phyloP scores from a whole-genome alignment of 1,140 invertebrate genomes.

The Oscheius sp. region DNA sequence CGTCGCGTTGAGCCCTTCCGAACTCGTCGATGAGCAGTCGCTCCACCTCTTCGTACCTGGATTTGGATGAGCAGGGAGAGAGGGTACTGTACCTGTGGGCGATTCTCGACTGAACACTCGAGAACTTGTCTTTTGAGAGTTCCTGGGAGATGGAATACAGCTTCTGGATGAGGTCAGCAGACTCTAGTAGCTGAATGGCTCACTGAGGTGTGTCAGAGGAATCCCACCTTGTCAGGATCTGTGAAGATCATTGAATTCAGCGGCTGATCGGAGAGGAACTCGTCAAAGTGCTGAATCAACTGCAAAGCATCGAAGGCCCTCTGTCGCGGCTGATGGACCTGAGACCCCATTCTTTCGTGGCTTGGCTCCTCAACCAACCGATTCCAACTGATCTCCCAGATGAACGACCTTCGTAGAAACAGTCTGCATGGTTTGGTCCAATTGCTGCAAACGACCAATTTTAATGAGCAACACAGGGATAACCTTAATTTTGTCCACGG shows the following conservation, averaged over 20 bases:
- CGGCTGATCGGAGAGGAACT: conserved; percentile 83
- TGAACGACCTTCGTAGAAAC: conserved; percentile 95
- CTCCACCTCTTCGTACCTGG: conserved; percentile 91
- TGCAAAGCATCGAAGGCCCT: conserved; percentile 89
- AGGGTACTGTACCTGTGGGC: conserved; percentile 39
- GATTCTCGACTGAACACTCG: conserved; percentile 52
- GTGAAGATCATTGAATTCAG: conserved; percentile 80
- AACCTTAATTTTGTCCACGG: conserved; percentile 56
- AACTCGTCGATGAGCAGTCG: conserved; percentile 89
- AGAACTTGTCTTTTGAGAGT: conserved; percentile 66
- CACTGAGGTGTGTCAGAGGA: not conserved
- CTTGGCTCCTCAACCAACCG: conserved; percentile 57
- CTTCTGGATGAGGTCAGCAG: conserved; percentile 98
- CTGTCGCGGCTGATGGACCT: conserved; percentile 84
- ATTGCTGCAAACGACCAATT: conserved; percentile 68
- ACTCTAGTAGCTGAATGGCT: conserved; percentile 77
- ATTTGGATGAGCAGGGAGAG: conserved; percentile 2
- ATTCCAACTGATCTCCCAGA: conserved; percentile 92
- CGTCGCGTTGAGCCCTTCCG: conserved; percentile 79
- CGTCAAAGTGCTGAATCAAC: conserved; percentile 85
- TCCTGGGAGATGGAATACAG: conserved; percentile 92
- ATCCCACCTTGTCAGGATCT: conserved; percentile 74
- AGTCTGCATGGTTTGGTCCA: conserved; percentile 91
- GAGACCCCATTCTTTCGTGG: conserved; percentile 7
- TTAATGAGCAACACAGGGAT: not conserved